Evolutionary conservation across 2,113 vertebrate species (phyloP), one percentile per base, ranked within the genome.

Genomic region (Anhinga rufa): DNA sequence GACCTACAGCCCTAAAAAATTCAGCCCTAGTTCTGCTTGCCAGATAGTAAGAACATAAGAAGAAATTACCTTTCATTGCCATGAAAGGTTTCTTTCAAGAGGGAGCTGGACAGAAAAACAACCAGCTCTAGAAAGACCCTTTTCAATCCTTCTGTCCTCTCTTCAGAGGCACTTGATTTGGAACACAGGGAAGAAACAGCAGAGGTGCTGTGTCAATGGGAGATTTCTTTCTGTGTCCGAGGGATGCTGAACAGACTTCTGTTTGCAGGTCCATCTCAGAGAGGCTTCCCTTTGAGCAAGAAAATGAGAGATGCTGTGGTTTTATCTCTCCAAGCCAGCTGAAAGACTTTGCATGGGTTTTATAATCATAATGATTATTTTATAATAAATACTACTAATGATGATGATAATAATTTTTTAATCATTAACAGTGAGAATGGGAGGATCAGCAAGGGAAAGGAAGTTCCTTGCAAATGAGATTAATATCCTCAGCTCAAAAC

Each of bases 201-300:
- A 84, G 60, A 65, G 12, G 8, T 31, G 21, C 34, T 49, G 46
- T 1, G 2, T 21, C 21, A 66, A 21, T 21, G 26, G 26, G 12
- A 79, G 28, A 29, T n/a, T 38, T 75, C 71, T 62, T 70, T 24
- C 38, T 68, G 38, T 0, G 0, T 51, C 52, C 14, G 3, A 1
- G 12, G 28, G 21, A 29, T 32, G 40, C 40, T 44, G 36, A 28
- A 61, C 20, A n/a, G 64, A 16, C 26, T 46, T 48, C 31, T 46
- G 34, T 31, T 76, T 26, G 48, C 1, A 4, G 26, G 14, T 52
- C 83, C 18, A 24, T 36, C 40, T 91, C 58, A 58, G 29, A 92
- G n/a, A 83, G 13, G 6, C 49, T 83, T 80, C 22, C 6, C 22
- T 70, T 74, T 0, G 3, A 86, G 40, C 7, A 74, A 82, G 29